Conservation (phyloP, 2,888 invertebrate species). For the Crocallis elinguaria region DNA sequence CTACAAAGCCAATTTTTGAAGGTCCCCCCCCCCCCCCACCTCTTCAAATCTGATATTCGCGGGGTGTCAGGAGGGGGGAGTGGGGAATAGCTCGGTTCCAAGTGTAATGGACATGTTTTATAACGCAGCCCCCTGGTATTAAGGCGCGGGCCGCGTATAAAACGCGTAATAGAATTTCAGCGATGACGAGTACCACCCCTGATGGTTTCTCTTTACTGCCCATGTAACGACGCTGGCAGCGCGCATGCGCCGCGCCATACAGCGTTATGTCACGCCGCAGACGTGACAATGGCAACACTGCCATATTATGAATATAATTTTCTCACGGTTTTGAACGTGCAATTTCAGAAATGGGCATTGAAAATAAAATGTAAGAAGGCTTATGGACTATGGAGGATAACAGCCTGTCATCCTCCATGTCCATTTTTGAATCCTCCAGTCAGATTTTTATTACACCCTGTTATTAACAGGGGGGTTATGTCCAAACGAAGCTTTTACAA, state of each 20-base stretch:
- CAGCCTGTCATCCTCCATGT: too few species aligned
- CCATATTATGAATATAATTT: conserved; percentile 50
- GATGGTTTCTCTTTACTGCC: conserved; percentile 62
- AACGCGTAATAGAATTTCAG: conserved; percentile 83
- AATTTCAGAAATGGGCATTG: conserved; percentile 40
- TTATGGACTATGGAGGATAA: too few species aligned
- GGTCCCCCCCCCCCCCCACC: conserved; percentile 44
- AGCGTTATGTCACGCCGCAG: conserved; percentile 44
- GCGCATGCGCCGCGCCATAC: conserved; percentile 71
- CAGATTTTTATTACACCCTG: too few species aligned
- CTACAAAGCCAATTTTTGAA: conserved; percentile 55
- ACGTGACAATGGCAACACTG: conserved; percentile 55
- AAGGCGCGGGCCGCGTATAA: conserved; percentile 77
- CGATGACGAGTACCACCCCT: conserved; percentile 67
- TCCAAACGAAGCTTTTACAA: too few species aligned
- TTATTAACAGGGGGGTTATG: too few species aligned
- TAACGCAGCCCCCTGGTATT: conserved; percentile 69
- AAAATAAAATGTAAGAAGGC: conserved; percentile 39
- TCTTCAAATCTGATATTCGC: conserved; percentile 45
- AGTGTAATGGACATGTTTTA: conserved; percentile 73
- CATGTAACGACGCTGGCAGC: conserved; percentile 75
- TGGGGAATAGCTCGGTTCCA: conserved; percentile 62
- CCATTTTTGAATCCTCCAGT: too few species aligned
- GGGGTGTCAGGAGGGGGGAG: conserved; percentile 48
- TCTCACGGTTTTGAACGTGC: conserved; percentile 47